Evolutionary conservation across 2,888 invertebrate species (phyloP), one percentile per base, ranked within the genome.

Genomic region (Alentia gelatinosa): DNA sequence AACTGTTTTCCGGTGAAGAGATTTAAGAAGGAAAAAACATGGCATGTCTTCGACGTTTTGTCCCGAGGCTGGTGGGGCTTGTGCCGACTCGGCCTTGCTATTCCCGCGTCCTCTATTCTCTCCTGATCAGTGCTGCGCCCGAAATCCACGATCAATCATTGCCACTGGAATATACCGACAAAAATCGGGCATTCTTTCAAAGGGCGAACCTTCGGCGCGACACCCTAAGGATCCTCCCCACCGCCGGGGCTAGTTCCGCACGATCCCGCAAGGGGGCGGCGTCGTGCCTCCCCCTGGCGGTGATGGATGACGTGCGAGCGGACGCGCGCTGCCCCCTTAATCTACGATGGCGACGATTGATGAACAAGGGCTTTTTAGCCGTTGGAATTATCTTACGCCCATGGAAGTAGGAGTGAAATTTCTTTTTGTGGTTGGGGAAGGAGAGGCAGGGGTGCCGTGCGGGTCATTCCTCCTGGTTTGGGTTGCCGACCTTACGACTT

Each of bases 261-360:
- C 68, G 30, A 26, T 68, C 30, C 68, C 68, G 15, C 26, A 1
- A 47, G 47, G 68, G 33, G 68, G n/a, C n/a, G 63, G 15, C 15
- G 15, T 23, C 63, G 4, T 4, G n/a, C 4, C 63, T 19, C n/a
- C 30, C 26, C 68, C 68, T 30, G 4, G 26, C 15, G n/a, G 68
- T 68, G 68, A 68, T 68, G 68, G 68, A 68, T 68, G 68, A 30
- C 68, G 68, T 68, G 68, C 30, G 68, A 68, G 68, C 4, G 68
- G 68, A 68, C 30, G 68, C 26, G 68, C 12, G 68, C 30, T 39
- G 37, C 79, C 35, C 79, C 79, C 79, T 79, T 79, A 74, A 79
- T 79, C 79, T 79, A 79, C 19, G 39, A 39, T 79, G 37, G 35
- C 37, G 37, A 37, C 35, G 79, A 79, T 79, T 79, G 79, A 79